Percentiles rank a stretch among this genome's conserved stretches.
Evolutionary conservation across 2,888 invertebrate genomes (phyloP).

Genomic region (Nesidiocoris tenuis): DNA sequence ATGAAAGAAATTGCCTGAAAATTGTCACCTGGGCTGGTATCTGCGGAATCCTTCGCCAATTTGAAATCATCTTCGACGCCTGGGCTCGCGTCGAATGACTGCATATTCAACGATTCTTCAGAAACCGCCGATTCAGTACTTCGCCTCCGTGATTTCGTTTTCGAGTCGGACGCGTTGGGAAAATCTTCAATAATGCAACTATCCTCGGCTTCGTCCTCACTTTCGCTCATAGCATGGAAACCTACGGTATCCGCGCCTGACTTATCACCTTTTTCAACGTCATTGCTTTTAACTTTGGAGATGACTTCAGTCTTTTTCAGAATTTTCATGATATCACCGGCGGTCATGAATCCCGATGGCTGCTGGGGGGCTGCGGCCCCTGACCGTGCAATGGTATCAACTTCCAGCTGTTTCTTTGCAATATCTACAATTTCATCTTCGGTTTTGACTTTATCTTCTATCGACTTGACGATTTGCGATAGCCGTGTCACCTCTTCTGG

Average conservation of each 20-base stretch:
- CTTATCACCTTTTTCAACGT: background rate
- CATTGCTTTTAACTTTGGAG: background rate
- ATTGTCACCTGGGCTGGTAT: too few species aligned
- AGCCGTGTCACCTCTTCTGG: background rate
- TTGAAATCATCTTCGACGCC: background rate
- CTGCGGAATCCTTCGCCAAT: constrained; percentile 4
- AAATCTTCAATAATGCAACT: constrained; percentile 18
- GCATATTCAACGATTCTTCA: background rate
- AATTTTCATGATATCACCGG: constrained; percentile 8
- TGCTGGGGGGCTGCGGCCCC: background rate
- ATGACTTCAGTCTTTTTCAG: constrained; percentile 1
- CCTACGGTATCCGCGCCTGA: constrained; percentile 7
- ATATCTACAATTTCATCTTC: background rate
- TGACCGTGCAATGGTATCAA: too few species aligned
- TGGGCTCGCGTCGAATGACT: background rate
- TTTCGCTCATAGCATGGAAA: constrained; percentile 35
- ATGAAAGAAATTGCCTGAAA: too few species aligned
- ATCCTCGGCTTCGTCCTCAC: constrained; percentile 25
- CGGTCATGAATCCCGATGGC: constrained; percentile 15
- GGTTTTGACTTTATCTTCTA: background rate
- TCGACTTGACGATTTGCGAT: background rate
- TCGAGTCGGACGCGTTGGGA: background rate
- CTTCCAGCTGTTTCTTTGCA: too few species aligned
- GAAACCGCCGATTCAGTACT: background rate
- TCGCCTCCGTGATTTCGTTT: background rate